A percentile compares a stretch with the other conserved stretches of the same genome.
Evolutionary conservation across 2,113 vertebrate species (phyloP).

Genomic region (Dromaius novaehollandiae): DNA sequence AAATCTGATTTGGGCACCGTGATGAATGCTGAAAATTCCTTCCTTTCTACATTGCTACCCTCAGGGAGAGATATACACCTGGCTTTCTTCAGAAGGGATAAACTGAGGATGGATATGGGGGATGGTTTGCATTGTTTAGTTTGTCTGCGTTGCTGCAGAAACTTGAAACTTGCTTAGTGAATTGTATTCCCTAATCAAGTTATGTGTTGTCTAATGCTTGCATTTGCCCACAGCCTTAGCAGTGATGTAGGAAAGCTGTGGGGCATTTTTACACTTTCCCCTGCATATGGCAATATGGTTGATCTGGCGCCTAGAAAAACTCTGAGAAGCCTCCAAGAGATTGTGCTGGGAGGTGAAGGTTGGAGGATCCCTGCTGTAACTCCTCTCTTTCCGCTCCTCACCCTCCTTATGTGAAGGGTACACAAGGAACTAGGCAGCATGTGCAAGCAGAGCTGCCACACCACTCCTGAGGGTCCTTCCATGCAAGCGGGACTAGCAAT

Average conservation of each 20-base stretch:
- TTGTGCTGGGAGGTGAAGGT: background rate
- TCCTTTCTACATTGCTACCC: background rate
- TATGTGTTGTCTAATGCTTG: background rate
- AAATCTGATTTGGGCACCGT: background rate
- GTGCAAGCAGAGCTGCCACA: background rate
- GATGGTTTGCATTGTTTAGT: background rate
- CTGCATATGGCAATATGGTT: fast-evolving
- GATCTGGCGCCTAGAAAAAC: background rate
- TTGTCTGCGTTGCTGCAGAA: background rate
- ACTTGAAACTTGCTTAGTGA: background rate
- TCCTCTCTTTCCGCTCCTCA: background rate
- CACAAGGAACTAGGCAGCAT: background rate
- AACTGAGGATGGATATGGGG: background rate
- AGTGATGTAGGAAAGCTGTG: background rate
- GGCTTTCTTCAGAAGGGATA: background rate
- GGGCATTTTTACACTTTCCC: background rate
- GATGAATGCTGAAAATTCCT: background rate
- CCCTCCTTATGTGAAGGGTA: background rate
- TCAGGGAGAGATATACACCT: background rate
- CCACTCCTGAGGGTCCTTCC: background rate
- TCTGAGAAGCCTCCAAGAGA: background rate
- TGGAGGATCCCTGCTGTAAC: background rate
- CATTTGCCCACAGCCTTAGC: background rate
- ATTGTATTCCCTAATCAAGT: background rate
- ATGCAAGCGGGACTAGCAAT: fast-evolving